Conservation (phyloP, 2,888 invertebrate genomes). For the Acronicta aceris region DNA sequence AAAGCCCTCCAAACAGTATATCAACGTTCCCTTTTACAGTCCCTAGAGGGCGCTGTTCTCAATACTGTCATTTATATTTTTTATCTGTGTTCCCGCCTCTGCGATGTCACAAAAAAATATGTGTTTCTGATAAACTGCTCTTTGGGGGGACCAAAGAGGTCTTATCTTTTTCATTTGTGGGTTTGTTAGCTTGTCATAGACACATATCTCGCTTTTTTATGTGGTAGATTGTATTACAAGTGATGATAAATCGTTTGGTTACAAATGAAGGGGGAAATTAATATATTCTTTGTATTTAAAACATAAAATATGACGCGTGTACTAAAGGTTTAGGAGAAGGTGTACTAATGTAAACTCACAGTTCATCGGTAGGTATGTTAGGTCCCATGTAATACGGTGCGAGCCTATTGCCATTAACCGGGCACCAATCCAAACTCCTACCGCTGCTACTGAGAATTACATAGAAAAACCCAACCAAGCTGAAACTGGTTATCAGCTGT, state of each 20-base stretch:
- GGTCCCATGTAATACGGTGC: too few species aligned
- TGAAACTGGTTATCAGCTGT: too few species aligned
- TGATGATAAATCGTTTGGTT: constrained; percentile 4
- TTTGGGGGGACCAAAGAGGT: constrained; percentile 22
- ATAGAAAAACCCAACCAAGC: too few species aligned
- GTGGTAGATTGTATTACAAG: constrained; percentile 28
- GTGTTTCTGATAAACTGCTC: constrained; percentile 44
- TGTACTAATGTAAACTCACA: too few species aligned
- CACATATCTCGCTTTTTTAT: constrained; percentile 24
- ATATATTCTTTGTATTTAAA: too few species aligned
- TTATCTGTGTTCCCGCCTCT: constrained; percentile 48
- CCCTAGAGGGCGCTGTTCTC: constrained; percentile 39
- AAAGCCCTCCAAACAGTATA: constrained; percentile 18
- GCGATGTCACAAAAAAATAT: constrained; percentile 49
- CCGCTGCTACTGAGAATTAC: too few species aligned
- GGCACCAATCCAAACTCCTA: too few species aligned
- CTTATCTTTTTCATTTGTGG: constrained; percentile 48
- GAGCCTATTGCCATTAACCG: too few species aligned
- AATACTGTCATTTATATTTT: constrained; percentile 53
- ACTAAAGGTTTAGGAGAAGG: too few species aligned
- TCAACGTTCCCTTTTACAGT: constrained; percentile 32
- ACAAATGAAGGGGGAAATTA: not conserved
- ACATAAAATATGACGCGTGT: too few species aligned
- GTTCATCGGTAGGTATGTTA: too few species aligned
- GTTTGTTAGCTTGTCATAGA: constrained; percentile 33